Percentiles rank a stretch among this genome's conserved stretches.
These are phyloP conservation scores for Tuta absoluta DNA, from an alignment of 2,888 invertebrate genomes.

Conservation along the genomic window DNA sequence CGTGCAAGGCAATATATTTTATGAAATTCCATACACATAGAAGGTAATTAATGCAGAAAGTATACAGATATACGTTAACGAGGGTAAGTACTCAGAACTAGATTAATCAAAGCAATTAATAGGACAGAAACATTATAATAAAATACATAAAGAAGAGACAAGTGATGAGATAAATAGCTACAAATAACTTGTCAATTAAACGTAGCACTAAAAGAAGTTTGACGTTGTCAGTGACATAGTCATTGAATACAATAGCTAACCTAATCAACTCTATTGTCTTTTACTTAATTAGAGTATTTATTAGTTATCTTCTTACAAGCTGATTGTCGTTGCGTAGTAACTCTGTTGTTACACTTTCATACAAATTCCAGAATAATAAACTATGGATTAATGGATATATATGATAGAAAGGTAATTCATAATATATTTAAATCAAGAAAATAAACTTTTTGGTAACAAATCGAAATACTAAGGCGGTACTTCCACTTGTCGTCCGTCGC, in stretches of 20 bases:
- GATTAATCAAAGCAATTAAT: no score
- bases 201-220: neutral
- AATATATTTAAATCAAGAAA: no score
- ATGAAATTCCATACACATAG: no score
- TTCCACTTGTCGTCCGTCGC: no score
- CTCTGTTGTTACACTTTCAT: neutral
- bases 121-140: neutral
- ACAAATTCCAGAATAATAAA: neutral
- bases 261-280: neutral
- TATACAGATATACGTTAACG: no score
- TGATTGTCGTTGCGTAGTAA: neutral
- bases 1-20: no score
- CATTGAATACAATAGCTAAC: constrained; percentile 2
- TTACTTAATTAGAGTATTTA: neutral
- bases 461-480: no score
- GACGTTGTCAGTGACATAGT: constrained; percentile 16
- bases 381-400: neutral
- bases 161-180: neutral
- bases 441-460: no score
- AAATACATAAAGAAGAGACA: neutral
- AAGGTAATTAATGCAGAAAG: no score
- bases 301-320: neutral
- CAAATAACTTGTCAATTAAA: constrained; percentile 1
- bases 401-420: no score
- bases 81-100: no score